A percentile compares a stretch with the other conserved stretches of the same genome.
Evolutionary conservation across 2,888 invertebrate genomes (phyloP).

Genomic region (Rotaria socialis): DNA sequence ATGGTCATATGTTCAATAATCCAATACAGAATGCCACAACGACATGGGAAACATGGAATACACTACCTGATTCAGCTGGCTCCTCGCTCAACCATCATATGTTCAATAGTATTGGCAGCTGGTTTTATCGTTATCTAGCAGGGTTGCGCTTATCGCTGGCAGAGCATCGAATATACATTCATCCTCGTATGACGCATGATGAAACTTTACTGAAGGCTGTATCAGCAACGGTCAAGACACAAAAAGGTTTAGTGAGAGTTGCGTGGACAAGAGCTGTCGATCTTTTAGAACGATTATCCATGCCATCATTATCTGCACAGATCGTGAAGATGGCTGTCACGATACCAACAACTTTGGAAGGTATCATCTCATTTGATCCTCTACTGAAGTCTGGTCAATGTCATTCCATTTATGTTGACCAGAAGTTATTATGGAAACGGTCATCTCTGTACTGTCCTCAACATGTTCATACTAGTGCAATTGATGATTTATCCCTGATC

Average conservation of each 20-base stretch:
- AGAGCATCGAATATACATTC: neutral
- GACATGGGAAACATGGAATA: slow-evolving; percentile 13
- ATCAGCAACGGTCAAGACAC: slow-evolving; percentile 7
- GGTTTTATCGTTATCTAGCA: slow-evolving; percentile 32
- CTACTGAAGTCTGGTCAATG: slow-evolving; percentile 9
- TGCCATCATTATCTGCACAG: neutral
- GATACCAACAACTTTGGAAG: neutral
- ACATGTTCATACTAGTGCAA: neutral
- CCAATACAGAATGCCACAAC: slow-evolving; percentile 27
- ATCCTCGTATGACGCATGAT: neutral
- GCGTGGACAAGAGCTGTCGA: neutral
- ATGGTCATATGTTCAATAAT: slow-evolving; percentile 23
- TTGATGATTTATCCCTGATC: no score
- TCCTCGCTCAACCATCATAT: neutral
- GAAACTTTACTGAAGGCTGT: neutral
- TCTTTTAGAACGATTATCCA: neutral
- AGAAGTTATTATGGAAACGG: neutral
- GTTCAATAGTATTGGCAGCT: slow-evolving; percentile 2
- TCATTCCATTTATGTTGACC: slow-evolving; percentile 19
- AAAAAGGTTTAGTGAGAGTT: slow-evolving; percentile 4
- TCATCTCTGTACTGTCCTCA: neutral
- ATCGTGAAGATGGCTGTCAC: slow-evolving; percentile 18
- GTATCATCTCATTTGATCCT: slow-evolving; percentile 16
- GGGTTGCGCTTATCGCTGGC: neutral
- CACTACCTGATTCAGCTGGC: neutral